Base-by-base conservation (phyloP, 2,888 invertebrate species). In the Furcula furcula region DNA sequence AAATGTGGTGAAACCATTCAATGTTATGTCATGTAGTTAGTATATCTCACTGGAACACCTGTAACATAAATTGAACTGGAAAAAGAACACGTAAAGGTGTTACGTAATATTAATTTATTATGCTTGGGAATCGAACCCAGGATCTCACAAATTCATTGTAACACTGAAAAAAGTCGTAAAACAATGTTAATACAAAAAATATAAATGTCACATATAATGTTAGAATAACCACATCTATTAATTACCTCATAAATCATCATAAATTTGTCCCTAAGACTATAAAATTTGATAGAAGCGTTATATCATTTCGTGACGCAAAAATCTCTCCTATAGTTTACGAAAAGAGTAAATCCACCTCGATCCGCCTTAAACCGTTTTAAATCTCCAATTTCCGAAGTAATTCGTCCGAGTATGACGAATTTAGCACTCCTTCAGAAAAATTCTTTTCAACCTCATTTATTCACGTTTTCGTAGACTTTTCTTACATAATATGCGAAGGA, bases 51-150 rank as follows among this genome's bases (percentile, higher is more conserved):
- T 18, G 46, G 38, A 43, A 36, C 34, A 52, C 40, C 70, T 69
- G 70, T 29, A 70, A 69, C 57, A 60, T 32, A 51, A 48, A 54
- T 13, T n/a, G n/a, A n/a, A n/a, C n/a, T n/a, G n/a, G n/a, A n/a
- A n/a, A n/a, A n/a, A n/a, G n/a, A n/a, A n/a, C n/a, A n/a, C n/a
- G n/a, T n/a, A n/a, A n/a, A n/a, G n/a, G n/a, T n/a, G n/a, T n/a
- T n/a, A n/a, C n/a, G n/a, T n/a, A n/a, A n/a, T n/a, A n/a, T n/a
- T n/a, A n/a, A n/a, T n/a, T n/a, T n/a, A n/a, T n/a, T n/a, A n/a
- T n/a, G n/a, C n/a, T n/a, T n/a, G n/a, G n/a, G n/a, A n/a, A n/a
- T n/a, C n/a, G n/a, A n/a, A n/a, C n/a, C n/a, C n/a, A n/a, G n/a
- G n/a, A n/a, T n/a, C n/a, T n/a, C n/a, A n/a, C n/a, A n/a, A n/a